A percentile compares a stretch with the other conserved stretches of the same genome.
These are phyloP conservation scores for Thereva nobilitata DNA, from an alignment of 2,888 invertebrate genomes.

Conservation along the genomic window DNA sequence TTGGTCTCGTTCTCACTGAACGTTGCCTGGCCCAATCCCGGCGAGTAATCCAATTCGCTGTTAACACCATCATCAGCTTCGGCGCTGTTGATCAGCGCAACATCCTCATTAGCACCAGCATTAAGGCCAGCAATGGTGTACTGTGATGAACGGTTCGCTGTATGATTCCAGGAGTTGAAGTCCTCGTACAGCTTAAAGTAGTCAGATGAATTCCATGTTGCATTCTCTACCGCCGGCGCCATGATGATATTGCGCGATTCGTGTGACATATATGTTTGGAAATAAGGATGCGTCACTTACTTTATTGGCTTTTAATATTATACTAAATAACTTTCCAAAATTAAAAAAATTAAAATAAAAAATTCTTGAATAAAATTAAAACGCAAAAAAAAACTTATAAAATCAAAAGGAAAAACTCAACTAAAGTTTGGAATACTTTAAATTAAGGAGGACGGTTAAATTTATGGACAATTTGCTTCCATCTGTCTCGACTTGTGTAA, in stretches of 20 bases:
- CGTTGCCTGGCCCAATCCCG: constrained; percentile 21
- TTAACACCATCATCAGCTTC: constrained; percentile 15
- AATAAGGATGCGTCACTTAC: too few relatives aligned
- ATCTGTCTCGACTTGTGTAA: not conserved
- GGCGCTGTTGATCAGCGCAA: constrained; percentile 12
- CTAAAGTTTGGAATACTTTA: too few relatives aligned
- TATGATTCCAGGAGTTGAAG: constrained; percentile 42
- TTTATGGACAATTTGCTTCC: too few relatives aligned
- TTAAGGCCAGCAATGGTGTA: constrained; percentile 44
- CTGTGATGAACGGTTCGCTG: constrained; percentile 39
- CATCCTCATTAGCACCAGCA: constrained; percentile 18
- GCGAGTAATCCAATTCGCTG: constrained; percentile 32
- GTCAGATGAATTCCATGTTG: constrained; percentile 43
- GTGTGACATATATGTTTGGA: too few relatives aligned
- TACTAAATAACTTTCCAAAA: too few relatives aligned
- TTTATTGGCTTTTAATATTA: too few relatives aligned
- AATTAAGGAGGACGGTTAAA: too few relatives aligned
- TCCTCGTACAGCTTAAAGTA: constrained; percentile 46
- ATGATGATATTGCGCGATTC: not conserved
- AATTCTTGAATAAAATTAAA: too few relatives aligned
- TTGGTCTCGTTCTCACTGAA: constrained; percentile 30
- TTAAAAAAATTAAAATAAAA: too few relatives aligned
- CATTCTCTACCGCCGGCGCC: constrained; percentile 19
- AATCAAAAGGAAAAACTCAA: too few relatives aligned
- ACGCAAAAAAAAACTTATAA: too few relatives aligned